These are phyloP conservation scores for Ichneumon xanthorius DNA, from an alignment of 2,888 invertebrate species.

Conservation along the genomic window DNA sequence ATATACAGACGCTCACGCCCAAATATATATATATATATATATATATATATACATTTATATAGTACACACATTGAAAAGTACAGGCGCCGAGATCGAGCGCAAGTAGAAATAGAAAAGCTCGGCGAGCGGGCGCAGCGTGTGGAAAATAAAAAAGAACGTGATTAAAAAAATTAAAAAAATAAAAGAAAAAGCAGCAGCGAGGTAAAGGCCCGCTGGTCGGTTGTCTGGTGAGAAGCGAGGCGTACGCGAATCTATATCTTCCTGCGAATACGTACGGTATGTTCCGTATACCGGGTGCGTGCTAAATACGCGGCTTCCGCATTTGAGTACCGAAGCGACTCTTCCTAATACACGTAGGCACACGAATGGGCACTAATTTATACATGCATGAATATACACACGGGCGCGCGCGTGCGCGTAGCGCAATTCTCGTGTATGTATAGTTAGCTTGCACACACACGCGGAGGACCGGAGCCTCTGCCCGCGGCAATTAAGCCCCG, in stretches of 20 bases:
- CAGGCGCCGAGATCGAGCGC: conserved; percentile 62
- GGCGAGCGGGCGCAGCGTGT: conserved; percentile 51
- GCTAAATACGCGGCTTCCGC: conserved; percentile 73
- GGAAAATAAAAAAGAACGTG: conserved; percentile 18
- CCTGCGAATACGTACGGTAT: conserved; percentile 30
- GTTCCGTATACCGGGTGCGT: conserved; percentile 60
- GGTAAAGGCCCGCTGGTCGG: conserved; percentile 40
- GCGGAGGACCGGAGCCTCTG: conserved; percentile 24
- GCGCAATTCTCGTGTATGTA: conserved; percentile 1
- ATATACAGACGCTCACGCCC: not conserved
- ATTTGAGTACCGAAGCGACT: conserved; percentile 64
- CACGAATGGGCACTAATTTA: conserved; percentile 25
- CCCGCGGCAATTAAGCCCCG: conserved; percentile 60
- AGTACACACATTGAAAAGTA: conserved; percentile 15
- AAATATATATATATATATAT: not conserved
- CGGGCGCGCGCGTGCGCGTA: not conserved
- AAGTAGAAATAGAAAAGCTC: conserved; percentile 67
- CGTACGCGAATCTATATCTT: conserved; percentile 35
- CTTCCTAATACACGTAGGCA: conserved; percentile 21
- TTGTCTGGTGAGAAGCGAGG: conserved; percentile 40
- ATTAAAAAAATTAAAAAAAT: conserved; percentile 36
- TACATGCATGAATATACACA: conserved; percentile 4
- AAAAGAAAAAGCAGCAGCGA: conserved; percentile 31
- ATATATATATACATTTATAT: not conserved
- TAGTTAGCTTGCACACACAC: not conserved